A percentile compares a stretch with the other conserved stretches of the same genome.
Conservation (phyloP, 2,797 vertebrate genomes). For the Spinus olivaceus region DNA sequence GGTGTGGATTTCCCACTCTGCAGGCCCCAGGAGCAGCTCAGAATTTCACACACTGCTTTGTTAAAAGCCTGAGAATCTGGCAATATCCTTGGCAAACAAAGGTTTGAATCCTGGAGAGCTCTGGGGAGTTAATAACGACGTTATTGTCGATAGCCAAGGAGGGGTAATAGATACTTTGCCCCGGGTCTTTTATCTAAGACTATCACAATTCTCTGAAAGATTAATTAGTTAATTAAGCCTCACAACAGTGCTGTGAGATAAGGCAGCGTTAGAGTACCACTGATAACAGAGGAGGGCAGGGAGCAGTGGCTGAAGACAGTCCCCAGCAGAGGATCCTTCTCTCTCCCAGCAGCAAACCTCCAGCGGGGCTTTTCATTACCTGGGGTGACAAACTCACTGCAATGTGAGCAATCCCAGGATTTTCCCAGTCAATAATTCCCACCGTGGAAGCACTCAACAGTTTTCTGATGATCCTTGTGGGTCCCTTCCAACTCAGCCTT, state of each 20-base stretch:
- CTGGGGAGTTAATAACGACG: not conserved
- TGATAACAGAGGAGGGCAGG: not conserved
- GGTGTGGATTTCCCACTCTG: not conserved
- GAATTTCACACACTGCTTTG: not conserved
- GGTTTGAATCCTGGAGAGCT: not conserved
- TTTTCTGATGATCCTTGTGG: not conserved
- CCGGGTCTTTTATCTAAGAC: not conserved
- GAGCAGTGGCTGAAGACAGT: not conserved
- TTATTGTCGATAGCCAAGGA: accelerated
- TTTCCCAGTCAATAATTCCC: not conserved
- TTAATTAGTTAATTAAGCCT: slow-evolving; percentile 40
- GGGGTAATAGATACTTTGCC: not conserved
- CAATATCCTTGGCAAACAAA: not conserved
- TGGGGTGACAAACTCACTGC: accelerated
- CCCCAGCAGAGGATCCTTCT: not conserved
- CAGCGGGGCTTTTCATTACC: not conserved
- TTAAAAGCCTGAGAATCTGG: not conserved
- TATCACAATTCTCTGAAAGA: not conserved
- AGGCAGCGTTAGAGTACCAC: not conserved
- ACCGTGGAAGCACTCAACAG: accelerated
- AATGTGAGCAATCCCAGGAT: accelerated
- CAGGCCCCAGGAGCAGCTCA: not conserved
- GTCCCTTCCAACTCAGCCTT: not conserved
- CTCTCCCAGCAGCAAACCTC: not conserved
- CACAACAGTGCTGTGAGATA: not conserved